Evolutionary conservation across 2,113 vertebrate genomes (phyloP).

Genomic region (Centropus bengalensis): DNA sequence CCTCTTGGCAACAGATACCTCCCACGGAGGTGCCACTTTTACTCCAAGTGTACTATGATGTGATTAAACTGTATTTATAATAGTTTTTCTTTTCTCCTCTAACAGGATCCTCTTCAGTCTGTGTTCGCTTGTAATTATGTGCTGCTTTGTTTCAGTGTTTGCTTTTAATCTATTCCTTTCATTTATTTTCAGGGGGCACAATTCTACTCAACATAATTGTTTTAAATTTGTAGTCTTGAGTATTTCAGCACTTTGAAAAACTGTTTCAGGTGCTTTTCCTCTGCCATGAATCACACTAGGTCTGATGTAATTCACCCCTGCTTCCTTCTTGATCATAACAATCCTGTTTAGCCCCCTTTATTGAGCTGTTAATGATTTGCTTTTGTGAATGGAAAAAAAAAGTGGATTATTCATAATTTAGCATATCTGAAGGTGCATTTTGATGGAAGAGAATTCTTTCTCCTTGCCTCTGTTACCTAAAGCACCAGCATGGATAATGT

Average conservation of each 20-base stretch:
- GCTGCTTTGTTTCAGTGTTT: neutral
- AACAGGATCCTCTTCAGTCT: neutral
- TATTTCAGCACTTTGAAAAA: neutral
- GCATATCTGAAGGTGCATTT: neutral
- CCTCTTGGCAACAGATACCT: neutral
- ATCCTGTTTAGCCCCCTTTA: neutral
- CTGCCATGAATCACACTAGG: neutral
- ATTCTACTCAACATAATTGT: neutral
- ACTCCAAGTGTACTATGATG: neutral
- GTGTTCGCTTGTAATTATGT: neutral
- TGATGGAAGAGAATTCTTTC: neutral
- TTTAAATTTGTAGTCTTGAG: neutral
- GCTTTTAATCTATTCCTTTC: neutral
- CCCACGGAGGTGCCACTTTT: neutral
- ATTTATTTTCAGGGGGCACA: neutral
- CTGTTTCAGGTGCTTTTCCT: neutral
- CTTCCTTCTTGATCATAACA: neutral
- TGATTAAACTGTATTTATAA: neutral
- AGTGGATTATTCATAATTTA: neutral
- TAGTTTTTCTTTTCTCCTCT: neutral
- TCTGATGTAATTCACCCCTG: neutral
- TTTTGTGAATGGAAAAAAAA: neutral
- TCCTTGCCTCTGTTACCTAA: neutral
- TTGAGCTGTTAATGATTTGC: neutral
- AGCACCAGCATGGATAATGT: neutral